Conservation (phyloP, 2,113 vertebrate genomes). For the Dasyprocta punctata region DNA sequence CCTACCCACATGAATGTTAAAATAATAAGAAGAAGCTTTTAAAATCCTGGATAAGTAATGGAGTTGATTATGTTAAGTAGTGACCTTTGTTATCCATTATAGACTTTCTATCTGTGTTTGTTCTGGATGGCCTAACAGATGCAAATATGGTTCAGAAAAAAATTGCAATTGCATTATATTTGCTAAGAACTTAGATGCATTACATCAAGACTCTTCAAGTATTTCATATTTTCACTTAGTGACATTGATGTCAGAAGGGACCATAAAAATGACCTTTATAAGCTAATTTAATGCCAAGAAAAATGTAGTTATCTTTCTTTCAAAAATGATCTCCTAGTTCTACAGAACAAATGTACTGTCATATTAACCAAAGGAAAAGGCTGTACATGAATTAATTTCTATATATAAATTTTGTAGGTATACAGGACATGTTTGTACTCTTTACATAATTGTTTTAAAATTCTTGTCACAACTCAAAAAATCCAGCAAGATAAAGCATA, state of each 20-base stretch:
- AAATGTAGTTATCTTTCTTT: neutral
- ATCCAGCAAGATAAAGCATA: neutral
- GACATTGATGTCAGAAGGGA: neutral
- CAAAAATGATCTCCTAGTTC: neutral
- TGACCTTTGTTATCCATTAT: neutral
- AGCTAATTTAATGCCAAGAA: constrained; percentile 32
- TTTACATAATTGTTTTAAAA: neutral
- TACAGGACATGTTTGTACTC: neutral
- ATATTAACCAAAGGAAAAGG: neutral
- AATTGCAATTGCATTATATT: constrained; percentile 1
- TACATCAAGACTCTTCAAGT: neutral
- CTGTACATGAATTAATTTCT: constrained; percentile 9
- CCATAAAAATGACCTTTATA: neutral
- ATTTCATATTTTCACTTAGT: constrained; percentile 22
- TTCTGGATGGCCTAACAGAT: neutral
- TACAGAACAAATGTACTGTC: neutral
- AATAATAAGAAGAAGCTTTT: neutral
- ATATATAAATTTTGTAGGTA: neutral
- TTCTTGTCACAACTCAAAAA: constrained; percentile 27
- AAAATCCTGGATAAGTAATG: neutral
- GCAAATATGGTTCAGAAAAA: neutral
- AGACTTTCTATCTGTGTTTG: neutral
- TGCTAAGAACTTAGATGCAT: neutral
- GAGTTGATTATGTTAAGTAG: neutral
- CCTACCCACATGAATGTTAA: neutral